Evolutionary conservation across 1,140 invertebrate species (phyloP), one percentile per base, ranked within the genome.

Genomic region (Elymnias hypermnestra): DNA sequence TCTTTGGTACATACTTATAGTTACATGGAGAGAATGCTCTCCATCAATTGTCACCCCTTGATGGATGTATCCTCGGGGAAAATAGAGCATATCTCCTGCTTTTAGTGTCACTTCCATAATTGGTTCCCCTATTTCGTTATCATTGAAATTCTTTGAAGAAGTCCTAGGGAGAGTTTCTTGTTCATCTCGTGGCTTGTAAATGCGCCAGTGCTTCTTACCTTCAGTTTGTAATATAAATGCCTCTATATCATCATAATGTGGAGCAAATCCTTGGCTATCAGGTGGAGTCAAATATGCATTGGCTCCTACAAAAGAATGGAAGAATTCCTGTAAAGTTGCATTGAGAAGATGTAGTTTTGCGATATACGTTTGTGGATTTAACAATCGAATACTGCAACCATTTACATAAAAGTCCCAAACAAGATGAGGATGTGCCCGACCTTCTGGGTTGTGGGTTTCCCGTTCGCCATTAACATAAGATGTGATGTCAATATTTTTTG

Each of bases 191-290:
- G 96, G 94, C 53, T 89, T 90, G 74, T 99, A 99, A 2, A 99
- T 74, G 62, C 91, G 92, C 98, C 98, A 99, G 50, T 92, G 89
- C 84, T 99, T 99, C 62, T 93, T 93, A 0, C 98, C 98, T 88
- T 99, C 98, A 4, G 98, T 79, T 87, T 99, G 98, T 23, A 99
- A 70, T 43, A 99, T 92, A 79, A 99, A 99, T 8, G 97, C 98
- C 88, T 99, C 98, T 60, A 99, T 99, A 69, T 99, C 98, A 88
- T 99, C 98, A 84, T 94, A 99, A 87, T 99, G 97, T 0, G 98
- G 97, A 1, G 98, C 97, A 89, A 99, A 99, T 0, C 98, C 97
- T 89, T 99, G 97, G 62, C 94, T 94, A 43, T 94, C 93, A 5
- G 97, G 92, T 8, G 98, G 98, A n/a, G 98, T 99, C 31, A 99